Evolutionary conservation across 2,113 vertebrate species (phyloP).

Genomic region (Megatriorchis doriae): DNA sequence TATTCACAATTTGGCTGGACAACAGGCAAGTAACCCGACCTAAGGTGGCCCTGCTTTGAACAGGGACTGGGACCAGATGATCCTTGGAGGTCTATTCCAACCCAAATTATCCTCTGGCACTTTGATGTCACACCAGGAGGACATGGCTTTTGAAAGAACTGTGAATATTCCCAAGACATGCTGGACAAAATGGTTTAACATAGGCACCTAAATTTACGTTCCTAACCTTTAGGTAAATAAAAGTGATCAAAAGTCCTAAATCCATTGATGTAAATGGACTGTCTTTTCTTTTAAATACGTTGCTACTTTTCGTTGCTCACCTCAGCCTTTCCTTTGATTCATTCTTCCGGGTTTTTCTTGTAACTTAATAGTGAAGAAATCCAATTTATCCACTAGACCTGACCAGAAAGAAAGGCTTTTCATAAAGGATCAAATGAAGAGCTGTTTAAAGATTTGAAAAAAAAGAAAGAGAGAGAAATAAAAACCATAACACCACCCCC

Average conservation of each 20-base stretch:
- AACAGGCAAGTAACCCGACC: background rate
- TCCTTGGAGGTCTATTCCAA: background rate
- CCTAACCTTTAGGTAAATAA: background rate
- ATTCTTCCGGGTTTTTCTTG: background rate
- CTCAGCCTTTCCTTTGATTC: background rate
- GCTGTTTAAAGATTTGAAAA: background rate
- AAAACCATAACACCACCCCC: accelerated
- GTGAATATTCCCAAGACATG: background rate
- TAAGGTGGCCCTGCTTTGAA: background rate
- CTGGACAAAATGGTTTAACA: background rate
- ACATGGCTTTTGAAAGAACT: background rate
- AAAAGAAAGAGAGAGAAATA: too few relatives aligned
- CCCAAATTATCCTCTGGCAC: background rate
- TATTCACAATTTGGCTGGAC: background rate
- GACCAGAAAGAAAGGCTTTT: background rate
- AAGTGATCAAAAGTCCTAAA: background rate
- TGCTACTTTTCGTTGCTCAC: background rate
- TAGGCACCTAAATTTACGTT: background rate
- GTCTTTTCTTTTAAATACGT: background rate
- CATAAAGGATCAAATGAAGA: background rate
- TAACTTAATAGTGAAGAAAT: background rate
- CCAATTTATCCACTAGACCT: background rate
- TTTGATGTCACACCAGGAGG: background rate
- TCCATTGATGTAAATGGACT: background rate
- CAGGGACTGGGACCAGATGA: background rate